Evolutionary conservation across 2,888 invertebrate genomes (phyloP).

Genomic region (Luperina testacea): DNA sequence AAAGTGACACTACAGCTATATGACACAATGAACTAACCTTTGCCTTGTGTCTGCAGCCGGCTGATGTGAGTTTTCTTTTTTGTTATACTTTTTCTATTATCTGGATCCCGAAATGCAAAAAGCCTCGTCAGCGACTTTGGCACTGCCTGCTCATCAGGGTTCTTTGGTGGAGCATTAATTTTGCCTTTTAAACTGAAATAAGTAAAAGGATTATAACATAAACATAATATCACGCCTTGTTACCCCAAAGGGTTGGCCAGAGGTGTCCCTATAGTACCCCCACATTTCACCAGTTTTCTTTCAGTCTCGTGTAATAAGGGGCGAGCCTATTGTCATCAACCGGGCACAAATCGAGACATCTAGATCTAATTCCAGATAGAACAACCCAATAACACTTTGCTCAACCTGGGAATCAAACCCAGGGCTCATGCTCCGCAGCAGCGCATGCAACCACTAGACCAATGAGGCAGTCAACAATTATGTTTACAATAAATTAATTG

Average conservation of each 20-base stretch:
- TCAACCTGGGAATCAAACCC: background rate
- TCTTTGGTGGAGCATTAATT: conserved; percentile 93
- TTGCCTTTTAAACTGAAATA: conserved; percentile 92
- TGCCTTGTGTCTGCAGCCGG: conserved; percentile 52
- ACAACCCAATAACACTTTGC: background rate
- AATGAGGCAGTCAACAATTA: background rate
- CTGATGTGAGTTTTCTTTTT: conserved; percentile 65
- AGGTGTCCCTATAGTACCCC: background rate
- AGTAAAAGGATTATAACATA: conserved; percentile 8
- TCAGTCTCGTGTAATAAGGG: background rate
- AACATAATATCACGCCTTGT: background rate
- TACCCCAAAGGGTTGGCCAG: background rate
- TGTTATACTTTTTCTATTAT: conserved; percentile 62
- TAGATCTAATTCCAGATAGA: background rate
- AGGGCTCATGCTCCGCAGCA: background rate
- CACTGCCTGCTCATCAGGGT: conserved; percentile 93
- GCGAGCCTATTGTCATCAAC: background rate
- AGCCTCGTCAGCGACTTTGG: conserved; percentile 93
- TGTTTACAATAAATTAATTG: background rate
- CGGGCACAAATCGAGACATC: background rate
- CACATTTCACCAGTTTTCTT: background rate
- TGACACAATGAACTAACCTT: conserved; percentile 41
- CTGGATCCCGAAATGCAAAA: conserved; percentile 81
- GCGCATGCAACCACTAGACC: background rate
- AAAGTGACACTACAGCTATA: background rate